phyloP scores from a whole-genome alignment of 2,888 invertebrate species.

The Parelbella ahira region DNA sequence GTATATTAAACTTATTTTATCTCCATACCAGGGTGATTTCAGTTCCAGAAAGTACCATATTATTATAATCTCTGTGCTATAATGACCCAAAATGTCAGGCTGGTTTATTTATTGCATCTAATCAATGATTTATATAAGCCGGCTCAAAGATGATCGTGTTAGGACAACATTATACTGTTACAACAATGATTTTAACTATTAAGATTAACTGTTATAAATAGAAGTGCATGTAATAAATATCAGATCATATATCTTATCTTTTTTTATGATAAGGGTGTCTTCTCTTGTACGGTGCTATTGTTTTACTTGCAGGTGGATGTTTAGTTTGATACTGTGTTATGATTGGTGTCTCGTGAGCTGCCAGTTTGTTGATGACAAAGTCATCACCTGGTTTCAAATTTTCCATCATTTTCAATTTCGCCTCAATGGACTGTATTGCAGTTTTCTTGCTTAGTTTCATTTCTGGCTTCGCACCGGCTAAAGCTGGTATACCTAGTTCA shows the following conservation, averaged over 20 bases:
- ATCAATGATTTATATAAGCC: too few species aligned
- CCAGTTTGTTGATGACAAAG: slow-evolving; percentile 86
- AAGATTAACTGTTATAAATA: too few species aligned
- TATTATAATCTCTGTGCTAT: too few species aligned
- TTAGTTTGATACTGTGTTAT: slow-evolving; percentile 85
- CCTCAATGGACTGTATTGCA: slow-evolving; percentile 93
- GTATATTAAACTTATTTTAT: too few species aligned
- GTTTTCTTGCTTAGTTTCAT: slow-evolving; percentile 86
- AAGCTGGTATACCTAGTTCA: slow-evolving; percentile 87
- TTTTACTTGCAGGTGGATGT: slow-evolving; percentile 61
- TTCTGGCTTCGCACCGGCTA: slow-evolving; percentile 84
- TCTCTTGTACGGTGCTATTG: slow-evolving; percentile 56
- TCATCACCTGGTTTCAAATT: slow-evolving; percentile 84
- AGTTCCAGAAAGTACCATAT: too few species aligned
- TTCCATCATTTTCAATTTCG: slow-evolving; percentile 91
- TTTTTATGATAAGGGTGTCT: slow-evolving; percentile 74
- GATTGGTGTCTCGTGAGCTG: slow-evolving; percentile 83
- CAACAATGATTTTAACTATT: slow-evolving; percentile 5
- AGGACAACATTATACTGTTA: slow-evolving; percentile 16
- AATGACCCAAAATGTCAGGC: too few species aligned
- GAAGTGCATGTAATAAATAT: slow-evolving; percentile 1
- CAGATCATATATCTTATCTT: slow-evolving; percentile 48
- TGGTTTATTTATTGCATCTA: too few species aligned
- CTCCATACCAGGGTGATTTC: too few species aligned
- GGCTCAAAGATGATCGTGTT: too few species aligned